Conservation (phyloP, 2,888 invertebrate genomes). For the Melitaea athalia region DNA sequence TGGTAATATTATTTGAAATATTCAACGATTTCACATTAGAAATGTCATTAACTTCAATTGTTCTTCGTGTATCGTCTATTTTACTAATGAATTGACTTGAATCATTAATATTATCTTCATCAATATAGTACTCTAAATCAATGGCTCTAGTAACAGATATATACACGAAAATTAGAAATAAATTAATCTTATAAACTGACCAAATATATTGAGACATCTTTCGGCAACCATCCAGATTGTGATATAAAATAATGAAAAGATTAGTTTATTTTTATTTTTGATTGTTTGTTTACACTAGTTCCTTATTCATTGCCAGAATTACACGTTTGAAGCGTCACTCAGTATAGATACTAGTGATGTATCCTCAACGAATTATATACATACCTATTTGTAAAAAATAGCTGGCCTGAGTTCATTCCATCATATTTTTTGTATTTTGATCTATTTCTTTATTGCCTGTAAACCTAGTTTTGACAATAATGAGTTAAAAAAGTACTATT, state of each 20-base stretch:
- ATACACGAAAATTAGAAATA: constrained; percentile 34
- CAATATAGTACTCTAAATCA: constrained; percentile 51
- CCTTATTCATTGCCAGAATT: neutral
- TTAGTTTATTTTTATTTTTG: neutral
- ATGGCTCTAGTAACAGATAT: constrained; percentile 42
- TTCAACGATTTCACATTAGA: neutral
- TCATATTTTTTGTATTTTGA: too few species aligned
- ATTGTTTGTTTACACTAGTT: neutral
- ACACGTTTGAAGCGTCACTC: too few species aligned
- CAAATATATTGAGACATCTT: neutral
- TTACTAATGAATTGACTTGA: constrained; percentile 3
- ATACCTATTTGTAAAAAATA: too few species aligned
- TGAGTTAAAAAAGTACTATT: too few species aligned
- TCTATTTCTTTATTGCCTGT: too few species aligned
- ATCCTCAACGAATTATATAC: too few species aligned
- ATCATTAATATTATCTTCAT: constrained; percentile 16
- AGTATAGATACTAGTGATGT: too few species aligned
- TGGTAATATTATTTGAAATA: constrained; percentile 1
- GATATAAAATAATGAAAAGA: neutral
- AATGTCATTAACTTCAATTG: constrained; percentile 4
- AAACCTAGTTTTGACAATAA: too few species aligned
- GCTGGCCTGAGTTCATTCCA: too few species aligned
- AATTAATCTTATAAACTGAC: neutral
- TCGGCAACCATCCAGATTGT: neutral
- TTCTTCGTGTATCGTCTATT: constrained; percentile 17